phyloP scores from a whole-genome alignment of 2,888 invertebrate genomes.

The Coronaproctus castanopsis region DNA sequence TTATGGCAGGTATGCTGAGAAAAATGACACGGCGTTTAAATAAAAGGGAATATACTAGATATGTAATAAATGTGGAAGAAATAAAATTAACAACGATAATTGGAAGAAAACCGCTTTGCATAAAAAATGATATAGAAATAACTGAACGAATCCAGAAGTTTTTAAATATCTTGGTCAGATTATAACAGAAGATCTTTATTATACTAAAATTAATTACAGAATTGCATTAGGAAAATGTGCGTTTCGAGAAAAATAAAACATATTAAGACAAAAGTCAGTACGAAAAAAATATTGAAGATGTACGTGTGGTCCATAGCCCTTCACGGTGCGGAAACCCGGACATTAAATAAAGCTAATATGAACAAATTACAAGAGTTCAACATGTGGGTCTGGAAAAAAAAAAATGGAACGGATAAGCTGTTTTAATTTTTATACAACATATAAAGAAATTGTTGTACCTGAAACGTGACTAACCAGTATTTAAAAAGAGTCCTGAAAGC shows the following conservation, averaged over 20 bases:
- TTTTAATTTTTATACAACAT: no score
- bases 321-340: background rate
- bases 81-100: no score
- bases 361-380: background rate
- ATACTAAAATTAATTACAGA: background rate
- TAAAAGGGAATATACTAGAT: no score
- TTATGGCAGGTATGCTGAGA: no score
- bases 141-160: background rate
- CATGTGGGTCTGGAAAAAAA: no score
- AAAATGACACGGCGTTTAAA: no score
- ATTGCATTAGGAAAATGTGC: background rate
- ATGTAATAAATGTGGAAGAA: no score
- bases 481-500: no score
- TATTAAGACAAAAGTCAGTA: background rate
- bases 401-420: no score
- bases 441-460: no score
- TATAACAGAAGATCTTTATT: background rate
- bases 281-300: background rate
- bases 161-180: background rate
- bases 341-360: background rate
- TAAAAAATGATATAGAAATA: background rate
- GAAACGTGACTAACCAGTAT: no score
- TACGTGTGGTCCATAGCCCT: background rate
- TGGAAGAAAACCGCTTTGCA: background rate
- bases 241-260: background rate